Conservation (phyloP, 2,113 vertebrate genomes). For the Erpornis zantholeuca region DNA sequence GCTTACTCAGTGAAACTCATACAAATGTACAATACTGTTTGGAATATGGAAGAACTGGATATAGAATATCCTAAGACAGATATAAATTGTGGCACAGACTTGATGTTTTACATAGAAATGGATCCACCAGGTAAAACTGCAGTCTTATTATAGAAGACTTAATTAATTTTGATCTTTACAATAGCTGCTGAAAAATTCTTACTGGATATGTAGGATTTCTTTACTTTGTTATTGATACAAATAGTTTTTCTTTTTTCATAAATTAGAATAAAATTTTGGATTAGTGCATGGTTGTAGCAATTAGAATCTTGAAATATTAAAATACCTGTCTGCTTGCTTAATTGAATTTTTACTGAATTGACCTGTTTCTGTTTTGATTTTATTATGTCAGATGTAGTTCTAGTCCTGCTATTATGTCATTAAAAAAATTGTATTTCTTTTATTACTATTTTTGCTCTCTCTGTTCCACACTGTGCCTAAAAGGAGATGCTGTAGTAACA, state of each 20-base stretch:
- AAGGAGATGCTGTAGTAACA: background rate
- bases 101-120: slow-evolving; percentile 87
- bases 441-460: background rate
- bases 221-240: slow-evolving; percentile 42
- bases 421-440: background rate
- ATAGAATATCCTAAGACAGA: slow-evolving; percentile 80
- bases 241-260: background rate
- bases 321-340: slow-evolving; percentile 47
- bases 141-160: slow-evolving; percentile 64
- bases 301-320: slow-evolving; percentile 34
- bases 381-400: slow-evolving; percentile 25
- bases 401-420: background rate
- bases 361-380: slow-evolving; percentile 42
- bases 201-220: slow-evolving; percentile 32
- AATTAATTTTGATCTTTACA: slow-evolving; percentile 58
- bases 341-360: slow-evolving; percentile 41
- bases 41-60: slow-evolving; percentile 79
- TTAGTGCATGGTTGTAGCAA: slow-evolving; percentile 32
- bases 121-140: slow-evolving; percentile 82
- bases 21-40: slow-evolving; percentile 78
- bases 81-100: slow-evolving; percentile 76
- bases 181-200: slow-evolving; percentile 33
- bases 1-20: slow-evolving; percentile 73
- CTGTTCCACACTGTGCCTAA: background rate
- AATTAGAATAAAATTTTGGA: slow-evolving; percentile 26